Evolutionary conservation across 2,888 invertebrate genomes (phyloP).

Genomic region (Amorpha juglandis): DNA sequence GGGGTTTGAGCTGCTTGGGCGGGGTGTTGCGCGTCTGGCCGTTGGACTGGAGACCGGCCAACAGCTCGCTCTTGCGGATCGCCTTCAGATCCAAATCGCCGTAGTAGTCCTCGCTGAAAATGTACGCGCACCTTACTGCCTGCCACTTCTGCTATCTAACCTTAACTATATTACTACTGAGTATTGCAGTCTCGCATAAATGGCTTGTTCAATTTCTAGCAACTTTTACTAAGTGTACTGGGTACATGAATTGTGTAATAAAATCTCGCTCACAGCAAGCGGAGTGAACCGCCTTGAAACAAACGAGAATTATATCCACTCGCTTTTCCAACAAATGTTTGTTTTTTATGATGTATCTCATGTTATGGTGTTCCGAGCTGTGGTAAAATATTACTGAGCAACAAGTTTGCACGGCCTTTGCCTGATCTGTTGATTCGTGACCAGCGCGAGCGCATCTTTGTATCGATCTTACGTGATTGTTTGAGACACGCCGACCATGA

Average conservation of each 20-base stretch:
- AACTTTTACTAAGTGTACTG: constrained; percentile 67
- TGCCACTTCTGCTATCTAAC: constrained; percentile 61
- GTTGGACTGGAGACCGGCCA: constrained; percentile 89
- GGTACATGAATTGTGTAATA: constrained; percentile 74
- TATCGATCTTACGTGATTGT: constrained; percentile 50
- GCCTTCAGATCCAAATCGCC: constrained; percentile 97
- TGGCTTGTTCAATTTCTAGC: constrained; percentile 65
- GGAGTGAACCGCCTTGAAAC: constrained; percentile 78
- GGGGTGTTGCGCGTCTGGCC: constrained; percentile 75
- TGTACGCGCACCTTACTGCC: constrained; percentile 79
- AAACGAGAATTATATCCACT: constrained; percentile 69
- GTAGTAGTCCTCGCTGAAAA: constrained; percentile 97
- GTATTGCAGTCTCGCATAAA: constrained; percentile 51
- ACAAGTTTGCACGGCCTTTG: constrained; percentile 56
- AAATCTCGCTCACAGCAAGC: constrained; percentile 63
- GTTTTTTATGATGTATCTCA: constrained; percentile 53
- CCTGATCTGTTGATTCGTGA: constrained; percentile 40
- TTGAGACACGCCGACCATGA: constrained; percentile 52
- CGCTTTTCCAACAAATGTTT: constrained; percentile 68
- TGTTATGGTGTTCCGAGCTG: constrained; percentile 51
- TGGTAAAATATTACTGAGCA: constrained; percentile 47
- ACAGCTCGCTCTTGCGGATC: constrained; percentile 96
- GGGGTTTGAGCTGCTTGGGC: constrained; percentile 82
- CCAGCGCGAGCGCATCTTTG: constrained; percentile 47
- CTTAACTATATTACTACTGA: constrained; percentile 54